phyloP scores from a whole-genome alignment of 1,140 invertebrate species.

The Telenomus remus region DNA sequence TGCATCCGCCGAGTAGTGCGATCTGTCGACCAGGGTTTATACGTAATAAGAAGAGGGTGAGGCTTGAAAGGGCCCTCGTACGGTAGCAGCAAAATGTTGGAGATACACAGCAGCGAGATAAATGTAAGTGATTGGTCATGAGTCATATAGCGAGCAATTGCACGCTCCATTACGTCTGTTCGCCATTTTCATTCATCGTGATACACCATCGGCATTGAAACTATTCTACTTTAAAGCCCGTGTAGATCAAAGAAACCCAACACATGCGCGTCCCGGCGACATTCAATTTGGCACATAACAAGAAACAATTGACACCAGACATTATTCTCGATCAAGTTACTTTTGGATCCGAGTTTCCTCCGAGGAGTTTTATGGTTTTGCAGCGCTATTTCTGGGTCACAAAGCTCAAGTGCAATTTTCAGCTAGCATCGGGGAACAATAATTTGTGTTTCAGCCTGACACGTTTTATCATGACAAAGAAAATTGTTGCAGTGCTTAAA shows the following conservation, averaged over 20 bases:
- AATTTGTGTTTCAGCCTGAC: no score
- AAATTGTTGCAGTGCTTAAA: no score
- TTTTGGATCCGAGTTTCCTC: neutral
- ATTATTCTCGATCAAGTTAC: conserved; percentile 11
- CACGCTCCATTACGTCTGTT: conserved; percentile 58
- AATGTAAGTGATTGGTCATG: conserved; percentile 63
- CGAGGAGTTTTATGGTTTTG: neutral
- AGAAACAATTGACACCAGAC: conserved; percentile 25
- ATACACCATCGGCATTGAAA: conserved; percentile 24
- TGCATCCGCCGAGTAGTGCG: conserved; percentile 19
- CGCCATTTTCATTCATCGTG: conserved; percentile 47
- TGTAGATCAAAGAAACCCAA: conserved; percentile 20
- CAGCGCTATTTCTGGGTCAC: no score
- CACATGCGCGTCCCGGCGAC: conserved; percentile 21
- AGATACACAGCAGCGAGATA: conserved; percentile 54
- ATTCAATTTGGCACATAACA: conserved; percentile 34
- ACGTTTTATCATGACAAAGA: no score
- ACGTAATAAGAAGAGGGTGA: conserved; percentile 41
- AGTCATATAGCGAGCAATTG: conserved; percentile 62
- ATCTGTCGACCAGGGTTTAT: conserved; percentile 11
- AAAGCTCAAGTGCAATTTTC: no score
- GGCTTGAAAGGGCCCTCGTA: conserved; percentile 39
- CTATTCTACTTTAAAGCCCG: conserved; percentile 28
- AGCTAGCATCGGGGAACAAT: no score
- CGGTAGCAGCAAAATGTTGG: conserved; percentile 30